phyloP scores from a whole-genome alignment of 2,113 vertebrate species.

The Tyrannus savana region DNA sequence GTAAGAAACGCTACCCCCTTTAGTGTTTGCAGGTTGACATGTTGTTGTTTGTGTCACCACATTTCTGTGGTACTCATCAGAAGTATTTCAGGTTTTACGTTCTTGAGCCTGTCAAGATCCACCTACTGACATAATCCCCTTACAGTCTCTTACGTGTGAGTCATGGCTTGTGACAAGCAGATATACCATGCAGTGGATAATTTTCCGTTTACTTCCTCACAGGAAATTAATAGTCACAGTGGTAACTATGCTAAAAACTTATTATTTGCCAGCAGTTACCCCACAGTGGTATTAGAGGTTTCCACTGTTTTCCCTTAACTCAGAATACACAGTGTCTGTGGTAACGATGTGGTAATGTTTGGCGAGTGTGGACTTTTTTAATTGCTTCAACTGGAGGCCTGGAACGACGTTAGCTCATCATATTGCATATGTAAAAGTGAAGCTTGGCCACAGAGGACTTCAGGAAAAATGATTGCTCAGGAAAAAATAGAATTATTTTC shows the following conservation, averaged over 20 bases:
- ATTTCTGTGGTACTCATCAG: neutral
- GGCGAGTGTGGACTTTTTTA: neutral
- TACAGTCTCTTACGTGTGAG: neutral
- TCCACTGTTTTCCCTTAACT: slow-evolving; percentile 49
- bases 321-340: slow-evolving; percentile 55
- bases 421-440: neutral
- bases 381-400: slow-evolving; percentile 42
- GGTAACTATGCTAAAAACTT: slow-evolving; percentile 23
- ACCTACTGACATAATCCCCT: neutral
- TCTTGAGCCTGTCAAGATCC: neutral
- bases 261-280: slow-evolving; percentile 37
- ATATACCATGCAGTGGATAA: neutral
- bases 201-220: slow-evolving; percentile 14
- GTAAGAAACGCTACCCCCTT: neutral
- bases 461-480: neutral
- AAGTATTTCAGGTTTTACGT: neutral
- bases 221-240: slow-evolving; percentile 26
- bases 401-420: neutral
- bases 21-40: neutral
- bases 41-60: neutral
- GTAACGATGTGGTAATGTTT: slow-evolving; percentile 58
- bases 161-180: slow-evolving; percentile 7
- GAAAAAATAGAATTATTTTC: neutral
- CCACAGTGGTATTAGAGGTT: slow-evolving; percentile 41
- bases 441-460: neutral